Evolutionary conservation across 1,140 invertebrate genomes (phyloP).

Genomic region (Luehdorfia chinensis): DNA sequence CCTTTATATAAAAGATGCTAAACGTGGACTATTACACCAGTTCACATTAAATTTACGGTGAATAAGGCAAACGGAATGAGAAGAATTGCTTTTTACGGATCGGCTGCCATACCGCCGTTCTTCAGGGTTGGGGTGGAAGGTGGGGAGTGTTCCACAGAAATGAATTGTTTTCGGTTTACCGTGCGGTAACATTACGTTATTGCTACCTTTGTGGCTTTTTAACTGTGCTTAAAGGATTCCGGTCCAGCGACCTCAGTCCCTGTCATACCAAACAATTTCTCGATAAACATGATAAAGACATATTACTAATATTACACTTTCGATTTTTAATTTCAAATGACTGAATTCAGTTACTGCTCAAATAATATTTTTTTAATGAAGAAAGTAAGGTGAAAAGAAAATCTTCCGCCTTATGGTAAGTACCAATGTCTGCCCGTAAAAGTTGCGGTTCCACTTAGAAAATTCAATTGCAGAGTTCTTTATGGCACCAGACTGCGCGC

Average conservation of each 20-base stretch:
- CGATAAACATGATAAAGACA: background rate
- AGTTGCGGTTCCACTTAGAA: too few relatives aligned
- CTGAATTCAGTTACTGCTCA: too few relatives aligned
- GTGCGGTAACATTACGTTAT: conserved; percentile 54
- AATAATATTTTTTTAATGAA: background rate
- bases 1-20: too few relatives aligned
- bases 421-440: background rate
- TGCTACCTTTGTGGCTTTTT: conserved; percentile 55
- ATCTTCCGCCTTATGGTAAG: background rate
- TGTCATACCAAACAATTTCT: conserved; percentile 4
- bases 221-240: conserved; percentile 51
- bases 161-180: conserved; percentile 60
- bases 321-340: too few relatives aligned
- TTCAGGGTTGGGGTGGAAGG: conserved; percentile 21
- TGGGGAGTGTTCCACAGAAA: conserved; percentile 32
- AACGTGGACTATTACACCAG: too few relatives aligned
- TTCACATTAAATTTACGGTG: conserved; percentile 62
- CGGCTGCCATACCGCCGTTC: conserved; percentile 50
- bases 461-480: too few relatives aligned
- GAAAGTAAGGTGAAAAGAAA: background rate
- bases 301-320: too few relatives aligned
- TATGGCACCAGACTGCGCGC: too few relatives aligned
- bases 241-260: conserved; percentile 14
- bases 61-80: conserved; percentile 55
- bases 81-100: conserved; percentile 70